Evolutionary conservation across 35 echinoderm and acorn worm species (phyloP).

Genomic region (Heliocidaris tuberculata): DNA sequence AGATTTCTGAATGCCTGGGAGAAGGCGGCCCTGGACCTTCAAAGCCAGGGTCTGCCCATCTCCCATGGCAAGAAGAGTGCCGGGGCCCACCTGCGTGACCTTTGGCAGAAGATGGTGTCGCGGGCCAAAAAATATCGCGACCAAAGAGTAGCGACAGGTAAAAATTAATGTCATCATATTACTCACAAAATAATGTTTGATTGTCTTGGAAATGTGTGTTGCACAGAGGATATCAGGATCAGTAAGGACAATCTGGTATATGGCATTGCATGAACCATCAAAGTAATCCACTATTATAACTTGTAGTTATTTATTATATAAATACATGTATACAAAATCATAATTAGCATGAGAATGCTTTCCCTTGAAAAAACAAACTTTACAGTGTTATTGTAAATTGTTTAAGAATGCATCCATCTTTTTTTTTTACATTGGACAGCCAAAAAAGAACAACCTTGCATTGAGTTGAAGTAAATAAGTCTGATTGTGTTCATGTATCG

Average conservation of each 20-base stretch:
- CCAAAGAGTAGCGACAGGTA: neutral
- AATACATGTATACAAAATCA: neutral
- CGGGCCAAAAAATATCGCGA: neutral
- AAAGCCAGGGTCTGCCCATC: neutral
- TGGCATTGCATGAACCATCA: neutral
- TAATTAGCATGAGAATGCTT: neutral
- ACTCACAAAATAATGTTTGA: neutral
- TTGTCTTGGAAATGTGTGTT: neutral
- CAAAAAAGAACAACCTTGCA: no score
- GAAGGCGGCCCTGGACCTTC: neutral
- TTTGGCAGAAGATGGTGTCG: slow-evolving; percentile 22
- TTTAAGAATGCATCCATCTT: neutral
- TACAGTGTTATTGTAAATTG: neutral
- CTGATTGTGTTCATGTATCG: no score
- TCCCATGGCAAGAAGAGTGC: neutral
- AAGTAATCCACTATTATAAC: neutral
- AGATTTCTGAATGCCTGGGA: neutral
- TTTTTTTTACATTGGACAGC: neutral
- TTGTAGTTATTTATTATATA: neutral
- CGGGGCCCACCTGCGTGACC: slow-evolving; percentile 5
- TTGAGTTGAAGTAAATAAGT: no score
- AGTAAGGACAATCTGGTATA: neutral
- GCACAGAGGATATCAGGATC: neutral
- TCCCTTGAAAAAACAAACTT: neutral
- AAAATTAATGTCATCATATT: neutral